Evolutionary conservation across 2,888 invertebrate species (phyloP).

Genomic region (Apodemia zela): DNA sequence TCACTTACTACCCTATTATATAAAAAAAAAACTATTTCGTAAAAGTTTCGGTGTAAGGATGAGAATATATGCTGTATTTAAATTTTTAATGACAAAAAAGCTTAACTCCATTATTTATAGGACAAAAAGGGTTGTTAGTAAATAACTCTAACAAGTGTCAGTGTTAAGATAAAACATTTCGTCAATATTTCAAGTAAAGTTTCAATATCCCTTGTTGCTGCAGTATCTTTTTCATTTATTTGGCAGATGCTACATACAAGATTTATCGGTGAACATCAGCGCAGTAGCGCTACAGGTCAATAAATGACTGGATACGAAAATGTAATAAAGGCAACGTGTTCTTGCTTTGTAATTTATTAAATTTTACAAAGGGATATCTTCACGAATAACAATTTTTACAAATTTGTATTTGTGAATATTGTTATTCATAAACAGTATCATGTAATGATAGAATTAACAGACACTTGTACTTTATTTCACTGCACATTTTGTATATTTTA

Average conservation of each 20-base stretch:
- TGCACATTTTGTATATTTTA: too few species aligned
- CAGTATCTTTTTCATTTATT: slow-evolving; percentile 4
- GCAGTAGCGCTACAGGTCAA: slow-evolving; percentile 7
- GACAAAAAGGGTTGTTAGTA: slow-evolving; percentile 1
- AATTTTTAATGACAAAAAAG: slow-evolving; percentile 32
- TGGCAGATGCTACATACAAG: slow-evolving; percentile 15
- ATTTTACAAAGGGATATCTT: background rate
- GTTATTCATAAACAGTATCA: too few species aligned
- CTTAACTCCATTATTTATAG: background rate
- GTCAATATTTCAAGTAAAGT: slow-evolving; percentile 8
- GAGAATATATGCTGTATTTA: too few species aligned
- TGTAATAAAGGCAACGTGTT: slow-evolving; percentile 11
- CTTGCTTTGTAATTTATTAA: slow-evolving; percentile 7
- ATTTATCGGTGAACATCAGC: slow-evolving; percentile 11
- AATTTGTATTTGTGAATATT: too few species aligned
- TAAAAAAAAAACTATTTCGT: too few species aligned
- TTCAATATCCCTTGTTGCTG: slow-evolving; percentile 10
- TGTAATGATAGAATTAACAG: too few species aligned
- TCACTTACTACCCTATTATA: too few species aligned
- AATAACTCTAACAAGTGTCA: background rate
- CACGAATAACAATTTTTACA: too few species aligned
- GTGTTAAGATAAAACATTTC: slow-evolving; percentile 13
- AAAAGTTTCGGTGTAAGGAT: too few species aligned
- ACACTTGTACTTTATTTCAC: too few species aligned
- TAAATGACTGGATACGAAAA: slow-evolving; percentile 18